These are phyloP conservation scores for Tapirus indicus DNA, from an alignment of 2,797 vertebrate species.

Conservation along the genomic window DNA sequence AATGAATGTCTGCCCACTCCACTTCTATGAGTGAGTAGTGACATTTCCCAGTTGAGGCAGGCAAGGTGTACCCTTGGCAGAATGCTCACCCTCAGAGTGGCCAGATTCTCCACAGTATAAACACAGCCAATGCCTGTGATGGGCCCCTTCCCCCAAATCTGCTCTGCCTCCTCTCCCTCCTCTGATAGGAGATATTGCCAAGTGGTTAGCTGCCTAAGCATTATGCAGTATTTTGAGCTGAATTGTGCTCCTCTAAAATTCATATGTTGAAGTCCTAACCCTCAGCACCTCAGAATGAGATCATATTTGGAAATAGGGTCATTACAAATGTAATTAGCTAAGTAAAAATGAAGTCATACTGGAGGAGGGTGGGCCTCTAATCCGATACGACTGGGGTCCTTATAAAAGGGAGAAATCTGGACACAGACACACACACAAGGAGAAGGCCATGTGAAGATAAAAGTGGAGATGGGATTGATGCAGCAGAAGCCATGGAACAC, in stretches of 20 bases:
- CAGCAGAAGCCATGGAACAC: not conserved
- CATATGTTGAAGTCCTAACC: not conserved
- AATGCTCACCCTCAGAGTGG: not conserved
- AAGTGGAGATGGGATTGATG: not conserved
- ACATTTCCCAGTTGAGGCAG: not conserved
- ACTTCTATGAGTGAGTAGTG: not conserved
- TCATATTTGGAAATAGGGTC: conserved; percentile 7
- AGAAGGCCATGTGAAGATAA: not conserved
- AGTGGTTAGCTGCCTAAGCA: not conserved
- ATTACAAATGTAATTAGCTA: not conserved
- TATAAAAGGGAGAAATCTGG: conserved; percentile 2
- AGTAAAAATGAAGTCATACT: not conserved
- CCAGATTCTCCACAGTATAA: not conserved
- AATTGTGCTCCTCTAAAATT: not conserved
- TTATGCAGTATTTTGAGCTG: not conserved
- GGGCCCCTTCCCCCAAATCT: not conserved
- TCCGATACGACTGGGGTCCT: not conserved
- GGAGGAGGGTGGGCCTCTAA: not conserved
- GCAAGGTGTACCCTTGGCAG: not conserved
- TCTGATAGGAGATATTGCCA: not conserved
- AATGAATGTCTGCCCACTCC: not conserved
- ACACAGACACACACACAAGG: not conserved
- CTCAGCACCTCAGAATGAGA: not conserved
- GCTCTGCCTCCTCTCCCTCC: not conserved
- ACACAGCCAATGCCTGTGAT: not conserved